These are phyloP conservation scores for Alouatta palliata DNA, from an alignment of 2,113 vertebrate genomes.

Conservation along the genomic window DNA sequence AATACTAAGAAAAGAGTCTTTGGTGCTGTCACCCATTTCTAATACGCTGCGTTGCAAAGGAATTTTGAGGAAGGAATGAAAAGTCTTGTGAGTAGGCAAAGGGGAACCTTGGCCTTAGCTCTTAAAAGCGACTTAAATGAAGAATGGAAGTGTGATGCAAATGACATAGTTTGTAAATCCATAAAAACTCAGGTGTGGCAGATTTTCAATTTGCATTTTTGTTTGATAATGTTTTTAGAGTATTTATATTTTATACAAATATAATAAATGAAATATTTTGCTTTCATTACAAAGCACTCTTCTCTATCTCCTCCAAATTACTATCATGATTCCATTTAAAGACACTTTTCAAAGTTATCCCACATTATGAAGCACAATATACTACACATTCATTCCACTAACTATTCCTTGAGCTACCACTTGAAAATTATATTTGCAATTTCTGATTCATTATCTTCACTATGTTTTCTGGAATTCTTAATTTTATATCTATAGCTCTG, in stretches of 20 bases:
- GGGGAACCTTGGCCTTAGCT: neutral
- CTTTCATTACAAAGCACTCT: slow-evolving; percentile 1
- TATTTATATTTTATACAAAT: slow-evolving; percentile 63
- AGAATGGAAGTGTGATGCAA: slow-evolving; percentile 38
- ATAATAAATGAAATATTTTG: neutral
- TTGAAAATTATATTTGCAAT: slow-evolving; percentile 34
- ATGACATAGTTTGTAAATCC: slow-evolving; percentile 16
- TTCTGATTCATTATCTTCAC: slow-evolving; percentile 12
- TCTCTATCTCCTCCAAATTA: slow-evolving; percentile 58
- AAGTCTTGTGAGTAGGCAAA: neutral
- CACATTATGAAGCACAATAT: neutral
- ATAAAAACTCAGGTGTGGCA: slow-evolving; percentile 42
- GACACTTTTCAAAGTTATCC: slow-evolving; percentile 2
- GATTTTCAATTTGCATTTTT: neutral
- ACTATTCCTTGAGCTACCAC: neutral
- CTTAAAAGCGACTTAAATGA: neutral
- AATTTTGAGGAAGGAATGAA: neutral
- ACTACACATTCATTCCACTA: neutral
- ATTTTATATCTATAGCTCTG: neutral
- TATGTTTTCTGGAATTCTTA: slow-evolving; percentile 13
- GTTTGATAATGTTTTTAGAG: slow-evolving; percentile 42
- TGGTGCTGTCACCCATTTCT: neutral
- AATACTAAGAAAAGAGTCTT: neutral
- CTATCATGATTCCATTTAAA: slow-evolving; percentile 13
- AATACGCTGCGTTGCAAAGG: neutral